phyloP scores from a whole-genome alignment of 2,797 vertebrate species.

The Bryconaethiops microstoma region DNA sequence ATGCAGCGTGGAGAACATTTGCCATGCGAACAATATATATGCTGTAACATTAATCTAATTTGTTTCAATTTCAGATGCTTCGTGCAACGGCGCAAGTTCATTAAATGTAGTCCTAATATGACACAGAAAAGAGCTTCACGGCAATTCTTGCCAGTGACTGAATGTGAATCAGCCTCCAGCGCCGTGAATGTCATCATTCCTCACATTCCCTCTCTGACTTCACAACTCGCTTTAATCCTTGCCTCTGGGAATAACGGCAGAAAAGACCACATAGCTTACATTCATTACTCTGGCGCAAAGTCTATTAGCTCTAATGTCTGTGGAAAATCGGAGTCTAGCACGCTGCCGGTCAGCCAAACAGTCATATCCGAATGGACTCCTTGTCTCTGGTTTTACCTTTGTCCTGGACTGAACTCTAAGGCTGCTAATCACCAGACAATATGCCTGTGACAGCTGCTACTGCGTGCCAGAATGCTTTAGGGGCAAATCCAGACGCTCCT shows the following conservation, averaged over 20 bases:
- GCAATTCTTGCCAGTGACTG: constrained; percentile 30
- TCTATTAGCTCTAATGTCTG: not conserved
- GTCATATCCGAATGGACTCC: constrained; percentile 47
- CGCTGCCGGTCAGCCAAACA: constrained; percentile 36
- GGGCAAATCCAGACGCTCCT: constrained; percentile 45
- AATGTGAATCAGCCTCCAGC: constrained; percentile 29
- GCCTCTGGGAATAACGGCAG: constrained; percentile 9
- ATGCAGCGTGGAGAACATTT: constrained; percentile 36
- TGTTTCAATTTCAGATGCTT: constrained; percentile 31
- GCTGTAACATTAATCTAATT: constrained; percentile 54
- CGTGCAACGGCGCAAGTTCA: constrained; percentile 16
- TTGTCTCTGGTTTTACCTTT: constrained; percentile 57
- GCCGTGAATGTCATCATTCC: not conserved
- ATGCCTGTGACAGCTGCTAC: constrained; percentile 52
- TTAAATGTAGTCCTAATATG: not conserved
- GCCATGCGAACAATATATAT: not conserved
- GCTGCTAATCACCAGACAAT: constrained; percentile 55
- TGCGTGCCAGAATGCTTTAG: constrained; percentile 41
- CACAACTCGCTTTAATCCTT: constrained; percentile 1
- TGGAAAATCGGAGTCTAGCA: not conserved
- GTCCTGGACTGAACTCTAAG: constrained; percentile 50
- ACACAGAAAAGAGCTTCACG: not conserved
- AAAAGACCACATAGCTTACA: not conserved
- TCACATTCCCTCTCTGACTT: constrained; percentile 5
- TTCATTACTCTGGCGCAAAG: constrained; percentile 14